phyloP scores from a whole-genome alignment of 2,113 vertebrate species.

The Propithecus coquereli region DNA sequence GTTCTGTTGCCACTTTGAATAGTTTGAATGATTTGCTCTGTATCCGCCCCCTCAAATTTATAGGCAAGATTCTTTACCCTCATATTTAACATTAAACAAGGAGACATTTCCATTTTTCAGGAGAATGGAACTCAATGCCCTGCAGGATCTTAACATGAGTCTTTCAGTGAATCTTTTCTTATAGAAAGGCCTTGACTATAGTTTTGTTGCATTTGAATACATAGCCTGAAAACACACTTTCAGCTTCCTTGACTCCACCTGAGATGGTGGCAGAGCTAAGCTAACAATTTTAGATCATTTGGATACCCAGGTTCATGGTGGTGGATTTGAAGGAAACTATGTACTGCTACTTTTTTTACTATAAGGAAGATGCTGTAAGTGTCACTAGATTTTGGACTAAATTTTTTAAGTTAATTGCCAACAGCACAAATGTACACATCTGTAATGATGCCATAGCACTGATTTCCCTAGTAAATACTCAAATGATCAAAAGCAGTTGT shows the following conservation, averaged over 20 bases:
- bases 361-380: not conserved
- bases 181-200: not conserved
- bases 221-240: not conserved
- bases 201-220: not conserved
- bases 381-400: not conserved
- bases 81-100: conserved; percentile 5
- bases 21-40: conserved; percentile 34
- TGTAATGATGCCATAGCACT: not conserved
- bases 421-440: not conserved
- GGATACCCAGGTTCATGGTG: not conserved
- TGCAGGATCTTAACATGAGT: not conserved
- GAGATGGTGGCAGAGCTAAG: not conserved
- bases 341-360: not conserved
- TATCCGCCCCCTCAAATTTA: not conserved
- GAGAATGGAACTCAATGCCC: not conserved
- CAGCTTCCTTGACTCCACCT: not conserved
- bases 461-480: not conserved
- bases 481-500: not conserved
- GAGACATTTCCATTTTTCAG: not conserved
- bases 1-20: conserved; percentile 40
- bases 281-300: not conserved
- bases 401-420: conserved; percentile 15
- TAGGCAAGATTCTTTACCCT: not conserved
- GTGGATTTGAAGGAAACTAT: conserved; percentile 18
- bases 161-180: not conserved